Conservation (phyloP, 2,888 invertebrate species). For the Melieria omissa region DNA sequence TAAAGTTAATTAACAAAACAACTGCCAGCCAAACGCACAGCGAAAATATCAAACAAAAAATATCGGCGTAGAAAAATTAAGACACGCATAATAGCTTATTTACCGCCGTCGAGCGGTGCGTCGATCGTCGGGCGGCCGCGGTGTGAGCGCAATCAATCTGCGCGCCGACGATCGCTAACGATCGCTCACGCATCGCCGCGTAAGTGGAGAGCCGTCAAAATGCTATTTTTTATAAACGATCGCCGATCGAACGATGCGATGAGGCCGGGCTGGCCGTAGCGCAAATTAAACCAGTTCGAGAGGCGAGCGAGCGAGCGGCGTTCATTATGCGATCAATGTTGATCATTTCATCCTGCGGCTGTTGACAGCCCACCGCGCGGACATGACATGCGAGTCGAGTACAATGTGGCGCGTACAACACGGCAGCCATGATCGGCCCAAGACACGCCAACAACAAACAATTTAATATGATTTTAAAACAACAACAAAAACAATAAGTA, state of each 20-base stretch:
- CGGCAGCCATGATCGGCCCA: too few species aligned
- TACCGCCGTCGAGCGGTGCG: slow-evolving; percentile 42
- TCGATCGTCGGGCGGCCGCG: too few species aligned
- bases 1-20: slow-evolving; percentile 60
- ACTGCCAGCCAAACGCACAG: slow-evolving; percentile 6
- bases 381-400: slow-evolving; percentile 59
- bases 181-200: not conserved
- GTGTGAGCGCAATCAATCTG: slow-evolving; percentile 11
- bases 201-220: slow-evolving; percentile 24
- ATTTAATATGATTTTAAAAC: too few species aligned
- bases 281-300: slow-evolving; percentile 43
- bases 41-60: slow-evolving; percentile 9
- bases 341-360: slow-evolving; percentile 65
- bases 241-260: slow-evolving; percentile 16
- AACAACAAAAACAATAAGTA: too few species aligned
- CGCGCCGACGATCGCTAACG: slow-evolving; percentile 7
- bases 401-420: not conserved
- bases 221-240: slow-evolving; percentile 34
- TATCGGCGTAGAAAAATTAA: slow-evolving; percentile 32
- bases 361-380: slow-evolving; percentile 64
- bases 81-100: slow-evolving; percentile 60
- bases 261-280: slow-evolving; percentile 15
- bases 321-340: slow-evolving; percentile 66
- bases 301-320: slow-evolving; percentile 32
- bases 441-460: too few species aligned